phyloP scores from a whole-genome alignment of 2,888 invertebrate species.

The Anaspis maculata region DNA sequence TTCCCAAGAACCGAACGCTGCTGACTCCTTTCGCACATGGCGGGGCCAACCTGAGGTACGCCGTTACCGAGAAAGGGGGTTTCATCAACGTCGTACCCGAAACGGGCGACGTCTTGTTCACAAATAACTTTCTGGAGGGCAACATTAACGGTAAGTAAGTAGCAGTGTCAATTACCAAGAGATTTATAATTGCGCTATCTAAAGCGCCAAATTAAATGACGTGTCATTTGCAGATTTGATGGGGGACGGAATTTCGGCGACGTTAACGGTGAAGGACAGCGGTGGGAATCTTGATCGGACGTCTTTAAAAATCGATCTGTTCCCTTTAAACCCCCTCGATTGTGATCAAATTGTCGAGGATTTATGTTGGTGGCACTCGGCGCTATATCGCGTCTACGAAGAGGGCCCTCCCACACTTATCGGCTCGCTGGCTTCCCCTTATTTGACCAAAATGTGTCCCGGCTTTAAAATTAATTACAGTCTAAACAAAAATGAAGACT shows the following conservation, averaged over 20 bases:
- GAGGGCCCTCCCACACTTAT: slow-evolving; percentile 24
- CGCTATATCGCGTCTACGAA: slow-evolving; percentile 30
- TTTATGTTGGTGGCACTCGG: slow-evolving; percentile 36
- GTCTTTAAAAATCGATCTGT: slow-evolving; percentile 24
- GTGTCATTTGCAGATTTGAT: slow-evolving; percentile 9
- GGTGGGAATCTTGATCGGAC: slow-evolving; percentile 19
- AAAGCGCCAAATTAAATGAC: slow-evolving; percentile 5
- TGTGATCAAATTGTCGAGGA: slow-evolving; percentile 32
- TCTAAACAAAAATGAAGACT: slow-evolving; percentile 8
- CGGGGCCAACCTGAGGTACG: slow-evolving; percentile 3
- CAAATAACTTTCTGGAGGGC: slow-evolving; percentile 5
- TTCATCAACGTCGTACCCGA: slow-evolving; percentile 3
- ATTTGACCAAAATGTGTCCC: slow-evolving; percentile 42
- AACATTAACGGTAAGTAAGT: slow-evolving; percentile 3
- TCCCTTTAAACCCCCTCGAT: slow-evolving; percentile 22
- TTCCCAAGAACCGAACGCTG: slow-evolving; percentile 18
- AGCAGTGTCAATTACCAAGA: neutral
- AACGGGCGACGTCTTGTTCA: slow-evolving; percentile 8
- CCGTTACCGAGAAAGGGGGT: slow-evolving; percentile 2
- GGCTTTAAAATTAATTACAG: slow-evolving; percentile 45
- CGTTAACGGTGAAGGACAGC: slow-evolving; percentile 25
- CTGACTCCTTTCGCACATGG: slow-evolving; percentile 5
- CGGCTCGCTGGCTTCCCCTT: slow-evolving; percentile 32
- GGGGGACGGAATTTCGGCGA: slow-evolving; percentile 18
- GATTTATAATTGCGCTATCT: neutral